phyloP scores from a whole-genome alignment of 37 sponge, comb jelly and placozoan genomes.

The Bolinopsis microptera region DNA sequence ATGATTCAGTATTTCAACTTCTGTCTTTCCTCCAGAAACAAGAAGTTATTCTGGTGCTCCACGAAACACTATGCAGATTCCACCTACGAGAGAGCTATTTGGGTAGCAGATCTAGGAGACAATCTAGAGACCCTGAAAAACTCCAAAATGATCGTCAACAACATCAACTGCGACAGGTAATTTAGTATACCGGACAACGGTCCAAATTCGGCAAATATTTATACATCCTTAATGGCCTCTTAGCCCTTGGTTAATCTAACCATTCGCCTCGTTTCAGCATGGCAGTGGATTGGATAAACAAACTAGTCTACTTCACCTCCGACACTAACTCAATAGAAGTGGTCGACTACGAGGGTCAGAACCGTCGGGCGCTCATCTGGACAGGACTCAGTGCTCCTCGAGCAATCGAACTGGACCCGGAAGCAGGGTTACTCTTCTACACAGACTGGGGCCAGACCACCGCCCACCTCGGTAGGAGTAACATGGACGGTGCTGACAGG shows the following conservation, averaged over 20 bases:
- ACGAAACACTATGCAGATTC: background rate
- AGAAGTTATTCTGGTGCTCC: slow-evolving; percentile 24
- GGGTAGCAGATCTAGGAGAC: background rate
- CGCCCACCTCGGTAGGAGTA: slow-evolving; percentile 8
- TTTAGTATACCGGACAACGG: too few relatives aligned
- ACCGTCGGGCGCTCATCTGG: background rate
- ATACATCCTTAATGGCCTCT: too few relatives aligned
- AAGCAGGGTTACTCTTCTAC: background rate
- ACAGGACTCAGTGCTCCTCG: background rate
- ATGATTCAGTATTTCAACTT: background rate
- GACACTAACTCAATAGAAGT: background rate
- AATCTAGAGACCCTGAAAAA: background rate
- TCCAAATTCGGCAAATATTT: too few relatives aligned
- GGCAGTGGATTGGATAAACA: slow-evolving; percentile 17
- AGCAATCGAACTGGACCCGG: slow-evolving; percentile 37
- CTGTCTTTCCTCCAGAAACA: too few relatives aligned
- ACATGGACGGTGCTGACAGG: slow-evolving; percentile 34
- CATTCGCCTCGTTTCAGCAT: background rate
- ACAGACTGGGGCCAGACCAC: background rate
- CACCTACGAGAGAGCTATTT: background rate
- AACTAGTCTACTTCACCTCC: slow-evolving; percentile 12
- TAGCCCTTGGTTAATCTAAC: background rate
- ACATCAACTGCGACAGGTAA: slow-evolving; percentile 49
- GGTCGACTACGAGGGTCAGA: background rate
- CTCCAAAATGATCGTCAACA: background rate